Conservation (phyloP, 2,113 vertebrate species). For the Leptobrachium ailaonicum region DNA sequence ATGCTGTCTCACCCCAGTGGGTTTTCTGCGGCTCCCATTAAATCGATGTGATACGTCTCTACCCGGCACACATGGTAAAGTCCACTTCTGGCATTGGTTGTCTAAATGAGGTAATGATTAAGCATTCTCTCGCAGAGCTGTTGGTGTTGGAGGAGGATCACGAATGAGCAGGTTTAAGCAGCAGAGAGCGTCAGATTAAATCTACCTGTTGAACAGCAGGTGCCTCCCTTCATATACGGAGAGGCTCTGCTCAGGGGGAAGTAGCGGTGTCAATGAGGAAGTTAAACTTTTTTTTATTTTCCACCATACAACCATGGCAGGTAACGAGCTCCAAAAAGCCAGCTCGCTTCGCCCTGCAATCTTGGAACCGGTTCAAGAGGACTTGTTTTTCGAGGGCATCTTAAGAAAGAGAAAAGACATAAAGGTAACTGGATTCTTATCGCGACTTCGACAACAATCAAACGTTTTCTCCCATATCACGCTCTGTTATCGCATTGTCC, state of each 20-base stretch:
- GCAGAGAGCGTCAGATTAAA: neutral
- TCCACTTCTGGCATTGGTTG: too few species aligned
- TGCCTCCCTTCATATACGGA: neutral
- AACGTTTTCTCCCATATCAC: too few species aligned
- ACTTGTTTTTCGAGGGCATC: slow-evolving; percentile 9
- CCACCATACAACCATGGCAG: neutral
- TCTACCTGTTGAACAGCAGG: neutral
- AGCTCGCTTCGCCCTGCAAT: neutral
- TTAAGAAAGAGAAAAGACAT: slow-evolving; percentile 76
- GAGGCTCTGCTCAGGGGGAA: neutral
- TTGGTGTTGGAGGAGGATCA: too few species aligned
- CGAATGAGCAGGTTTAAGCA: too few species aligned
- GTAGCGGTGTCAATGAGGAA: slow-evolving; percentile 7
- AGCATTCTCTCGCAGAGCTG: too few species aligned
- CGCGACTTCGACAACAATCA: neutral
- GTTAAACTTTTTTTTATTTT: neutral
- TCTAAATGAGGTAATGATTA: too few species aligned
- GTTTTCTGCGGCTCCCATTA: too few species aligned
- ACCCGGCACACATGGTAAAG: too few species aligned
- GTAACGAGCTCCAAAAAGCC: neutral
- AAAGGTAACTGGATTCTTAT: slow-evolving; percentile 59
- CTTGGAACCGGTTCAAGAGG: neutral
- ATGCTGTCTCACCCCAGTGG: too few species aligned
- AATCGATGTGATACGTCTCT: too few species aligned
- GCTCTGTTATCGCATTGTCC: too few species aligned